phyloP scores from a whole-genome alignment of 2,797 vertebrate species.

The Sebastes trivittatus region DNA sequence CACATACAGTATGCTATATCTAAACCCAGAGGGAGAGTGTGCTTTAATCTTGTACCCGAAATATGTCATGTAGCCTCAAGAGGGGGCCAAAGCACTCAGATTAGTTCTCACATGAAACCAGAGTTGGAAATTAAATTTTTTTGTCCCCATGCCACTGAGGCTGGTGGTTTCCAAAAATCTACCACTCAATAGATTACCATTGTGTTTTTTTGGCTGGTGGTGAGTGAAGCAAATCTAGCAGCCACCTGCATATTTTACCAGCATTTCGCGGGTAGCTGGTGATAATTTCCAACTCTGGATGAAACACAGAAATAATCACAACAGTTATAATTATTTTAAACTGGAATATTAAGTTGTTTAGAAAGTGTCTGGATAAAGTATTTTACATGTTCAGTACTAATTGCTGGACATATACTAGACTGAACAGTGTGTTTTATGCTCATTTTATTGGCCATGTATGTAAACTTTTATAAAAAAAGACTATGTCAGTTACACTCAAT shows the following conservation, averaged over 20 bases:
- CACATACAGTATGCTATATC: background rate
- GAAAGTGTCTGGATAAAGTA: background rate
- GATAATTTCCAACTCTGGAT: background rate
- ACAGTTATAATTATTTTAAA: background rate
- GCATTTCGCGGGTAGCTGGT: background rate
- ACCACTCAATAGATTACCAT: background rate
- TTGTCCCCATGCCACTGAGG: background rate
- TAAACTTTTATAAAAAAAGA: background rate
- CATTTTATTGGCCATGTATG: background rate
- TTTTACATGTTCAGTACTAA: background rate
- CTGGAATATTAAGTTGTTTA: background rate
- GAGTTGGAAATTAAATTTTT: background rate
- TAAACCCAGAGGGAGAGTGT: background rate
- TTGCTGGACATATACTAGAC: background rate
- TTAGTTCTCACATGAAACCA: background rate
- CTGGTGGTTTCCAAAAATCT: background rate
- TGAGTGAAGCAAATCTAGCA: background rate
- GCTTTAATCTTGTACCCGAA: background rate
- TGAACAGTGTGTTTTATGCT: background rate
- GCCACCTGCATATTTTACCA: background rate
- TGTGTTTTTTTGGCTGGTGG: background rate
- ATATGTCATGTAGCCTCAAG: constrained; percentile 45
- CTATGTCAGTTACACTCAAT: background rate
- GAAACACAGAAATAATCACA: background rate
- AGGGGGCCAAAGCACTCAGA: constrained; percentile 56